Conservation (phyloP, 2,888 invertebrate genomes). For the Polydrusus cervinus region DNA sequence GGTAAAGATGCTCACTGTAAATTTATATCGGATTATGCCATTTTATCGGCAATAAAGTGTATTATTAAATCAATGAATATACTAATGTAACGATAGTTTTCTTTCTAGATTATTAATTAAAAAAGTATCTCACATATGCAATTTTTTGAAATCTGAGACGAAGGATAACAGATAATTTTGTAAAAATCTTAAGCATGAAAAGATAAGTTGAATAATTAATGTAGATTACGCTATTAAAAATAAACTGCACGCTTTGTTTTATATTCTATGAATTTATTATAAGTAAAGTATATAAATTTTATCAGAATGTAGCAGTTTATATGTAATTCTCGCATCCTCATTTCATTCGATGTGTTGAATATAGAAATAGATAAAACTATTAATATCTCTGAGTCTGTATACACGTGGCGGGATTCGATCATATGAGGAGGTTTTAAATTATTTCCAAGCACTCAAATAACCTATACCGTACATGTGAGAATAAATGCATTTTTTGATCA, state of each 20-base stretch:
- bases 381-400: constrained; percentile 1
- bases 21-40: no score
- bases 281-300: constrained; percentile 19
- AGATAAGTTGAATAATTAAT: not conserved
- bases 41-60: no score
- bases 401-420: constrained; percentile 8
- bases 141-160: no score
- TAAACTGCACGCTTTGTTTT: not conserved
- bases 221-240: not conserved
- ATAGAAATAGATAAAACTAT: constrained; percentile 18
- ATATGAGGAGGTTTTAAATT: not conserved
- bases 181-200: not conserved
- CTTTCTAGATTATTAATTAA: no score
- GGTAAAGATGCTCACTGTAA: no score
- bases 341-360: not conserved
- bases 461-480: not conserved
- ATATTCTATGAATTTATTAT: not conserved
- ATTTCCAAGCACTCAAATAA: not conserved
- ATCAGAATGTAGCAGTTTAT: constrained; percentile 24
- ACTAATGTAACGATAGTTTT: no score
- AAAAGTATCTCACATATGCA: no score
- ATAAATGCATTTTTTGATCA: no score
- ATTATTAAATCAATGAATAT: no score
- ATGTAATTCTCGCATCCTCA: not conserved
- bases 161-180: no score